Evolutionary conservation across 2,888 invertebrate species (phyloP).

Genomic region (Cheiracanthium punctorium): DNA sequence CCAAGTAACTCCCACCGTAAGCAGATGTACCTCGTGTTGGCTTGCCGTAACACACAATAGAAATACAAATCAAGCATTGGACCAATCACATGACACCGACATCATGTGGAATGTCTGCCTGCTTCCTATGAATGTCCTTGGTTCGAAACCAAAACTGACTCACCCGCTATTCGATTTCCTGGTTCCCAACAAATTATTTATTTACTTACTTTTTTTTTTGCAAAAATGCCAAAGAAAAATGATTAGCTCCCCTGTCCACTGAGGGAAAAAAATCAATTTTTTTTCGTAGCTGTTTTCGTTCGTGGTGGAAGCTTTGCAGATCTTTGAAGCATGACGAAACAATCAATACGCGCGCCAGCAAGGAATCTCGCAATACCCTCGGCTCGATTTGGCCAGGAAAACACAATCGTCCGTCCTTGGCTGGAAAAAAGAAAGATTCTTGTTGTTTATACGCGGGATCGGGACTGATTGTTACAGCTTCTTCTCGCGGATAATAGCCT

Average conservation of each 20-base stretch:
- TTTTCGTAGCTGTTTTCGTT: no score
- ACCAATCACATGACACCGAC: no score
- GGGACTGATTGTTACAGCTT: slow-evolving; percentile 67
- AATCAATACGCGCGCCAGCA: background rate
- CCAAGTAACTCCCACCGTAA: no score
- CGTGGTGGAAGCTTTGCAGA: background rate
- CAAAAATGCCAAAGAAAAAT: background rate
- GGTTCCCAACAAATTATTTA: no score
- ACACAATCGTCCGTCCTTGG: slow-evolving; percentile 64
- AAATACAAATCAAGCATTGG: no score
- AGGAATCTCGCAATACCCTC: slow-evolving; percentile 49
- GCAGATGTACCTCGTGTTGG: no score
- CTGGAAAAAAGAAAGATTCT: slow-evolving; percentile 39
- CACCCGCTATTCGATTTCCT: background rate
- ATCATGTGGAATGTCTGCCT: no score
- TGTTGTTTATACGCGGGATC: slow-evolving; percentile 43
- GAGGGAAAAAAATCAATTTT: background rate
- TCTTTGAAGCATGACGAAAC: slow-evolving; percentile 7
- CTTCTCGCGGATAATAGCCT: slow-evolving; percentile 63
- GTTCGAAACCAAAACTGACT: background rate
- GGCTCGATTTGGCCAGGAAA: slow-evolving; percentile 46
- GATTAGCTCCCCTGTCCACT: background rate
- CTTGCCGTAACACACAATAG: no score
- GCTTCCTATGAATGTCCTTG: no score
- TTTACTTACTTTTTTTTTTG: background rate